Base-by-base conservation (phyloP, 2,113 vertebrate genomes). In the Eretmochelys imbricata region DNA sequence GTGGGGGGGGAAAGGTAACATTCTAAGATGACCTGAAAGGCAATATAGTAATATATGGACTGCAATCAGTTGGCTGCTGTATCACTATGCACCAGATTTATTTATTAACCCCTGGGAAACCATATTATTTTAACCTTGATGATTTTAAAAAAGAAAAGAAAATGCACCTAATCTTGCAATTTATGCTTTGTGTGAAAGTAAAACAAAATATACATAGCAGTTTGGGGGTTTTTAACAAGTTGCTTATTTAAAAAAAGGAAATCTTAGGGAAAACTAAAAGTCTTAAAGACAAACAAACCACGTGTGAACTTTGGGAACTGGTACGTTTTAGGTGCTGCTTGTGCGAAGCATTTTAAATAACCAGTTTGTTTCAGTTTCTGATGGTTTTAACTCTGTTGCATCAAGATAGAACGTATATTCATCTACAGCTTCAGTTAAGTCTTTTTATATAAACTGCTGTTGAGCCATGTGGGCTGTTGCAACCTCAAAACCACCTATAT, bases 51-150 rank as follows among this genome's bases (percentile, higher is more conserved):
- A 98, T 98, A 98, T 98, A 98, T 98, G 97, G 96, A 98, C 97
- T 98, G 98, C 97, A 95, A 98, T 98, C 69, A 93, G 97, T 97
- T 96, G 98, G 99, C 99, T 99, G 99, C 98, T 99, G 98, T 98
- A 98, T 98, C 97, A 98, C 99, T 99, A 98, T 99, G 98, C 98
- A 99, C 98, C 98, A 98, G 98, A 97, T 97, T 97, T 98, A 98
- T 97, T 97, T 98, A 98, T 98, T 97, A 96, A 97, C 92, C 94
- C 92, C 95, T 81, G 97, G 95, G 93, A 96, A 97, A 91, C 79
- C 91, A 95, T 95, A 87, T 95, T 89, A 86, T 94, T 97, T 96
- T 96, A 95, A 97, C 90, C 75, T 91, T 81, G 92, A 35, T 76
- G 93, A n/a, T 83, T 83, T 90, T 57, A 1, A 3, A 46, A 85